A percentile compares a stretch with the other conserved stretches of the same genome.
Conservation (phyloP, 2,888 invertebrate species). For the Coenonympha glycerion region DNA sequence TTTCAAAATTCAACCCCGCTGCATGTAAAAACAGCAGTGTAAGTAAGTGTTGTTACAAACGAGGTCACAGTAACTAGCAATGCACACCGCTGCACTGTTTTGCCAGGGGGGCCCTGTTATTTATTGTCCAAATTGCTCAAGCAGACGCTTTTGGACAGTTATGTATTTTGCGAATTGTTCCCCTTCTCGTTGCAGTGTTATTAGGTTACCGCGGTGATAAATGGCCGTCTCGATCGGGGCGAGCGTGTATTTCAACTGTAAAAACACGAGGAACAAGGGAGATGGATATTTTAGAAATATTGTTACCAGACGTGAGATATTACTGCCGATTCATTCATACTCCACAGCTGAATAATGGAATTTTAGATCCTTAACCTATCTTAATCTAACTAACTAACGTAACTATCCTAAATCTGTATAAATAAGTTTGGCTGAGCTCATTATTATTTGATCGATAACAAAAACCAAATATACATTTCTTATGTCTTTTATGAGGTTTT, state of each 20-base stretch:
- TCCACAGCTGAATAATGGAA: background rate
- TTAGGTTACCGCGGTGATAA: slow-evolving; percentile 12
- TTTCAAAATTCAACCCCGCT: too few relatives aligned
- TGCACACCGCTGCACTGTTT: slow-evolving; percentile 4
- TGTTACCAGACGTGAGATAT: background rate
- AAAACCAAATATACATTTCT: too few relatives aligned
- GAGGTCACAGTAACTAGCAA: background rate
- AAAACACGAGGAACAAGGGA: background rate
- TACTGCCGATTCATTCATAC: background rate
- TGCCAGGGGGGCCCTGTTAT: slow-evolving; percentile 39
- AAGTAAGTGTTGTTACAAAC: background rate
- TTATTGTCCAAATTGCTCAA: slow-evolving; percentile 44
- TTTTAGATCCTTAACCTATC: background rate
- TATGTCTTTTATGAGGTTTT: too few relatives aligned
- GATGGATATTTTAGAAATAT: slow-evolving; percentile 1
- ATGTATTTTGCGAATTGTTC: slow-evolving; percentile 23
- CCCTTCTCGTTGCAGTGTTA: slow-evolving; percentile 17
- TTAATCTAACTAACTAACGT: too few relatives aligned
- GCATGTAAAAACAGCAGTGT: too few relatives aligned
- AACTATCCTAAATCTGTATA: too few relatives aligned
- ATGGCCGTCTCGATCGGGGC: slow-evolving; percentile 7
- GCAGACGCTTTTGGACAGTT: slow-evolving; percentile 33
- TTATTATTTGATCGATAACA: too few relatives aligned
- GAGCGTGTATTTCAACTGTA: slow-evolving; percentile 1
- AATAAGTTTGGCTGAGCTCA: too few relatives aligned